phyloP scores from a whole-genome alignment of 2,797 vertebrate genomes.

The Megalops cyprinoides region DNA sequence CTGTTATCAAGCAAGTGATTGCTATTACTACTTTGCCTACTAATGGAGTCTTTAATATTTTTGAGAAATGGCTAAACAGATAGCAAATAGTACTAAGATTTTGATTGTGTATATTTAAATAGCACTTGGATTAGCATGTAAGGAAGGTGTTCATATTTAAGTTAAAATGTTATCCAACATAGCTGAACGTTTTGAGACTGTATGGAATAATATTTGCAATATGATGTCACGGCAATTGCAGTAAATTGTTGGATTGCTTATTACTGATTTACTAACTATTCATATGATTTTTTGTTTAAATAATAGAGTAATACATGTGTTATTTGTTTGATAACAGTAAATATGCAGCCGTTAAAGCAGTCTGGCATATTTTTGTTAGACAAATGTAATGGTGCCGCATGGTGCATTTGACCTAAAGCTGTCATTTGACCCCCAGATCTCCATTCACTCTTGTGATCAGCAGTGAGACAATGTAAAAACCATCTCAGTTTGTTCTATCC shows the following conservation, averaged over 20 bases:
- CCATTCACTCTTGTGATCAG: background rate
- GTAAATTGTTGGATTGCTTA: background rate
- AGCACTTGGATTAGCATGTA: slow-evolving; percentile 3
- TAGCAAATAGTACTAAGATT: background rate
- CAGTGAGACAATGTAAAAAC: slow-evolving; percentile 2
- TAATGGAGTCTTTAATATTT: slow-evolving; percentile 8
- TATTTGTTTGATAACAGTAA: slow-evolving; percentile 11
- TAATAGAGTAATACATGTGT: slow-evolving; percentile 11
- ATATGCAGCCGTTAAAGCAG: background rate
- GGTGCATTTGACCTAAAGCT: background rate
- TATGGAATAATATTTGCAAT: background rate
- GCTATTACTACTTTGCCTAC: background rate
- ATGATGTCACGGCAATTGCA: background rate
- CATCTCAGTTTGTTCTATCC: slow-evolving; percentile 10
- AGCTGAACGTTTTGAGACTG: background rate
- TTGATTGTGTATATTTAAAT: background rate
- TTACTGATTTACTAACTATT: slow-evolving; percentile 14
- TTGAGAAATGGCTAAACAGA: background rate
- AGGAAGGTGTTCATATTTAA: background rate
- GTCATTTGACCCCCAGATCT: background rate
- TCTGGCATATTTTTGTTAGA: background rate
- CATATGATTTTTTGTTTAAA: slow-evolving; percentile 10
- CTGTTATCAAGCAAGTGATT: background rate
- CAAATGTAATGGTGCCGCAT: background rate
- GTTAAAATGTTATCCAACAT: background rate